Percentiles rank a stretch among this genome's conserved stretches.
Conservation (phyloP, 2,888 invertebrate species). For the Hypomecis atomaria region DNA sequence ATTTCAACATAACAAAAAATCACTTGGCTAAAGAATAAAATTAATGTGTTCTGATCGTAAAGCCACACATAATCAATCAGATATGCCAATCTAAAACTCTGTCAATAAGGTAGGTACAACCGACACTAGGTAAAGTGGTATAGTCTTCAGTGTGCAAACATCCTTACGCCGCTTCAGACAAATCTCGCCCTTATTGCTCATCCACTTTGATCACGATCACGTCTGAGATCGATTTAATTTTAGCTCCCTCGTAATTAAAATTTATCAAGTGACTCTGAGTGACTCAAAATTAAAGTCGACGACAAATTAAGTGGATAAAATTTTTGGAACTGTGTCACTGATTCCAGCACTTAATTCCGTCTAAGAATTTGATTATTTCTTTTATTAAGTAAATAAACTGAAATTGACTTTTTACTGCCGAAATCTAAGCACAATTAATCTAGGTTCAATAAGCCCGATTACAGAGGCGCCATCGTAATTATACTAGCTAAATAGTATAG, state of each 20-base stretch:
- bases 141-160: slow-evolving; percentile 7
- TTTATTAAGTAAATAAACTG: no score
- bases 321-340: slow-evolving; percentile 17
- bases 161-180: slow-evolving; percentile 67
- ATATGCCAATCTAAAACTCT: no score
- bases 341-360: not conserved
- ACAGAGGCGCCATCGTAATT: no score
- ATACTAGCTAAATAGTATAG: no score
- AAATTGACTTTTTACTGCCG: no score
- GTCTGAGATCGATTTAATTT: slow-evolving; percentile 66
- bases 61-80: no score
- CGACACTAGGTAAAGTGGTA: no score
- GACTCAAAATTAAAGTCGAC: slow-evolving; percentile 40
- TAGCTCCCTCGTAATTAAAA: slow-evolving; percentile 70
- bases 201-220: slow-evolving; percentile 73
- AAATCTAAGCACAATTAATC: not conserved
- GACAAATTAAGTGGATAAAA: slow-evolving; percentile 36
- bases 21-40: no score
- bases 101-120: no score
- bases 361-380: slow-evolving; percentile 8
- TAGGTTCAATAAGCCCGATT: no score
- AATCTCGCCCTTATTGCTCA: slow-evolving; percentile 69
- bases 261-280: slow-evolving; percentile 54
- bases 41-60: no score
- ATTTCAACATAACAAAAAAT: no score